phyloP scores from a whole-genome alignment of 2,113 vertebrate species.

The Aptenodytes patagonicus region DNA sequence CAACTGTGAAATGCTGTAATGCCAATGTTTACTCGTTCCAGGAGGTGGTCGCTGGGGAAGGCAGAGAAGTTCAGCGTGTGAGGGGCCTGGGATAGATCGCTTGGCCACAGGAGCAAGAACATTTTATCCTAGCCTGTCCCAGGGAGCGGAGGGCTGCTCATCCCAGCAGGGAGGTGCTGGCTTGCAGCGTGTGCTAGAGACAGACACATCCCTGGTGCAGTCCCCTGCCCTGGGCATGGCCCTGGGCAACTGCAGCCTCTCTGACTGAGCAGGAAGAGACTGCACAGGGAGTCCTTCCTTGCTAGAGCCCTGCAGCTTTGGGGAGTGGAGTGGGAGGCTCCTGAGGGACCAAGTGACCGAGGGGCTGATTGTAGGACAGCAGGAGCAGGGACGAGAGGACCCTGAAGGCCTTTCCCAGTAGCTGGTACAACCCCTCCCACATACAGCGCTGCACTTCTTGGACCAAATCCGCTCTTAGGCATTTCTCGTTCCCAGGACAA shows the following conservation, averaged over 20 bases:
- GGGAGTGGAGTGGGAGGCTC: background rate
- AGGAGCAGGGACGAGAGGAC: background rate
- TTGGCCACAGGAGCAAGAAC: background rate
- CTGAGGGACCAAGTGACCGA: background rate
- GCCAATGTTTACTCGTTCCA: background rate
- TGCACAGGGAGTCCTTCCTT: background rate
- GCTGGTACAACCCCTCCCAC: background rate
- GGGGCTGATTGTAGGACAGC: background rate
- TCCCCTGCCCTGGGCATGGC: background rate
- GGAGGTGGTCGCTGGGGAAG: background rate
- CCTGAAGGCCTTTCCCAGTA: background rate
- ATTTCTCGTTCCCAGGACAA: background rate
- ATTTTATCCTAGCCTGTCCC: background rate
- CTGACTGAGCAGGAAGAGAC: background rate
- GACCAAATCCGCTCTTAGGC: background rate
- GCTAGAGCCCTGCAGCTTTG: background rate
- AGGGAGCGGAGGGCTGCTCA: background rate
- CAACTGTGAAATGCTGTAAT: background rate
- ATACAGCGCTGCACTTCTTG: background rate
- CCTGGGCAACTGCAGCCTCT: background rate
- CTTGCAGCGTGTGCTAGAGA: background rate
- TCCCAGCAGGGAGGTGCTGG: background rate
- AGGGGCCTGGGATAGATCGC: rapidly evolving
- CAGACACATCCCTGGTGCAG: rapidly evolving
- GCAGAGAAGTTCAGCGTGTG: background rate